Conservation (phyloP, 2,797 vertebrate genomes). For the Enteromius viviparus region DNA sequence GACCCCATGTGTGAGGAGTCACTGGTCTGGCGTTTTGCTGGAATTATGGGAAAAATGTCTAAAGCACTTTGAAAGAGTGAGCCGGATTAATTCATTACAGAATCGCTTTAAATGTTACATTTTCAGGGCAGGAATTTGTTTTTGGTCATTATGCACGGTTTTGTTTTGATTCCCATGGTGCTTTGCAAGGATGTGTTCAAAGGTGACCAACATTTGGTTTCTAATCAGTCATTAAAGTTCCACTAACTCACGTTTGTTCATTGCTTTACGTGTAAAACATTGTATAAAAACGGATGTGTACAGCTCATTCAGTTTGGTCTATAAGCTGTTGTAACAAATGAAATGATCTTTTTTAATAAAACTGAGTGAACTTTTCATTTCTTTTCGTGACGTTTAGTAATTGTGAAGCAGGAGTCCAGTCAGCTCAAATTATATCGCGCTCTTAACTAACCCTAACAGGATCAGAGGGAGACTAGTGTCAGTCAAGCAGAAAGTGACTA, state of each 20-base stretch:
- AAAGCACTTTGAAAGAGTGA: slow-evolving; percentile 81
- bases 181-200: slow-evolving; percentile 88
- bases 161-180: slow-evolving; percentile 79
- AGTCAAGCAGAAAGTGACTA: too few relatives aligned
- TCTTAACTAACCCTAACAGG: too few relatives aligned
- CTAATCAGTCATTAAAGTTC: slow-evolving; percentile 72
- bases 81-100: slow-evolving; percentile 32
- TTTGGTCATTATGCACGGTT: slow-evolving; percentile 55
- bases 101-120: not conserved
- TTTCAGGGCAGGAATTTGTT: not conserved
- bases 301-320: slow-evolving; percentile 87
- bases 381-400: not conserved
- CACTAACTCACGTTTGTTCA: slow-evolving; percentile 80
- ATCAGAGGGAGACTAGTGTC: too few relatives aligned
- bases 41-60: slow-evolving; percentile 58
- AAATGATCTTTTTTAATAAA: slow-evolving; percentile 97
- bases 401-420: too few relatives aligned
- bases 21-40: not conserved
- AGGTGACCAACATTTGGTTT: slow-evolving; percentile 92
- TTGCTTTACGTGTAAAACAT: slow-evolving; percentile 87
- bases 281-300: slow-evolving; percentile 85
- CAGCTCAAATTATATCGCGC: too few relatives aligned
- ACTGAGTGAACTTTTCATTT: slow-evolving; percentile 78
- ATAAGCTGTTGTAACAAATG: slow-evolving; percentile 92
- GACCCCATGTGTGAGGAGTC: slow-evolving; percentile 4